Conservation (phyloP, 23 tunicate genomes). For the Ascidia mentula region DNA sequence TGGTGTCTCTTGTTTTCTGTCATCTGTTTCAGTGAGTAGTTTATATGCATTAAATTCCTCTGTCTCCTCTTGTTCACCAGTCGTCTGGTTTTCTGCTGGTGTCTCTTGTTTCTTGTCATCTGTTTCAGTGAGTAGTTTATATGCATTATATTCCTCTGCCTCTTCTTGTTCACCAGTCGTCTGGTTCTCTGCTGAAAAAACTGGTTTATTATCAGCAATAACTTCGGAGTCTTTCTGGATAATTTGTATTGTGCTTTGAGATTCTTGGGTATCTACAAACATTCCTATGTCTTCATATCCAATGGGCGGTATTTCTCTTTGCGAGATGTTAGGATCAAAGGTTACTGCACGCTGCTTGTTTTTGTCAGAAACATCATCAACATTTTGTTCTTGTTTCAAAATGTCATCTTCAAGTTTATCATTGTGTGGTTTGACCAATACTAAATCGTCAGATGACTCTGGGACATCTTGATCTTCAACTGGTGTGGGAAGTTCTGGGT, state of each 20-base stretch:
- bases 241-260: background rate
- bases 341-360: background rate
- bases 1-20: background rate
- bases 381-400: background rate
- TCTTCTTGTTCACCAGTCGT: background rate
- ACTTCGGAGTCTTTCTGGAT: background rate
- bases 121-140: slow-evolving; percentile 8
- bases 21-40: background rate
- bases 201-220: background rate
- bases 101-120: background rate
- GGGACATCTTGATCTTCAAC: background rate
- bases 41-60: background rate
- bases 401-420: background rate
- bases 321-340: background rate
- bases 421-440: background rate
- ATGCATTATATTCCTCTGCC: slow-evolving; percentile 7
- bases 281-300: slow-evolving; percentile 11
- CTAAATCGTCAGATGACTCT: background rate
- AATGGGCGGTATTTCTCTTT: slow-evolving; percentile 10
- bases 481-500: slow-evolving; percentile 30
- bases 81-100: background rate
- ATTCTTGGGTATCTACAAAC: background rate
- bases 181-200: background rate
- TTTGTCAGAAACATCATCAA: background rate
- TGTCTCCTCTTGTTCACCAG: background rate